These are phyloP conservation scores for Siniperca scherzeri DNA, from an alignment of 2,797 vertebrate species.

Conservation along the genomic window DNA sequence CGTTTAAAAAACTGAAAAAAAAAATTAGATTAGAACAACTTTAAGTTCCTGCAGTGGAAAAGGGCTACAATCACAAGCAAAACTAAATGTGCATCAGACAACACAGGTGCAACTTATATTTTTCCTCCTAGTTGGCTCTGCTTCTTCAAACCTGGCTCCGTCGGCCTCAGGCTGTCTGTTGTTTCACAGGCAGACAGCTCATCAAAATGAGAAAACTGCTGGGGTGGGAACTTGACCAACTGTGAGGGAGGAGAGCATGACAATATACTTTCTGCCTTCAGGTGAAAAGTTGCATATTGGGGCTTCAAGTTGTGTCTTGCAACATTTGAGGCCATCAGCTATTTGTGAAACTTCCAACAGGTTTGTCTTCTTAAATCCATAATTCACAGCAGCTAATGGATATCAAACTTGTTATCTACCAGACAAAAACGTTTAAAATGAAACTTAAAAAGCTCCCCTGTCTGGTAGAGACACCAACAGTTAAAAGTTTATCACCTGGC, in stretches of 20 bases:
- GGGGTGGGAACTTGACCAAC: conserved; percentile 39
- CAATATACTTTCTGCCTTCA: conserved; percentile 28
- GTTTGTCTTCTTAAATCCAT: conserved; percentile 13
- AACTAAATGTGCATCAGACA: conserved; percentile 3
- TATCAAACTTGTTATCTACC: conserved; percentile 17
- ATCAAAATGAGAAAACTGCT: conserved; percentile 62
- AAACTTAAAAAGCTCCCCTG: conserved; percentile 14
- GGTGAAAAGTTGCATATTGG: conserved; percentile 23
- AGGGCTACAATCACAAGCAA: not conserved
- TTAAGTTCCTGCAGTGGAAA: not conserved
- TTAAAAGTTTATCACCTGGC: conserved; percentile 20
- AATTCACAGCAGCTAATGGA: conserved; percentile 29
- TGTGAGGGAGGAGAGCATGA: conserved; percentile 37
- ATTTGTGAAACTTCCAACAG: conserved; percentile 30
- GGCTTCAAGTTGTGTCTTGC: conserved; percentile 58
- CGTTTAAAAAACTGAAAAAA: not conserved
- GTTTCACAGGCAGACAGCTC: conserved; percentile 50
- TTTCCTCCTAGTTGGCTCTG: not conserved
- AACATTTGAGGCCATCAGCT: conserved; percentile 28
- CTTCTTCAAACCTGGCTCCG: conserved; percentile 22
- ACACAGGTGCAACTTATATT: conserved; percentile 2
- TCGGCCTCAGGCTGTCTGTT: conserved; percentile 37
- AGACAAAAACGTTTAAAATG: conserved; percentile 26
- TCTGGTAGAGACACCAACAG: not conserved
- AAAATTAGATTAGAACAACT: not conserved